Conservation (phyloP, 2,888 invertebrate species). For the Campopleginae sp. region DNA sequence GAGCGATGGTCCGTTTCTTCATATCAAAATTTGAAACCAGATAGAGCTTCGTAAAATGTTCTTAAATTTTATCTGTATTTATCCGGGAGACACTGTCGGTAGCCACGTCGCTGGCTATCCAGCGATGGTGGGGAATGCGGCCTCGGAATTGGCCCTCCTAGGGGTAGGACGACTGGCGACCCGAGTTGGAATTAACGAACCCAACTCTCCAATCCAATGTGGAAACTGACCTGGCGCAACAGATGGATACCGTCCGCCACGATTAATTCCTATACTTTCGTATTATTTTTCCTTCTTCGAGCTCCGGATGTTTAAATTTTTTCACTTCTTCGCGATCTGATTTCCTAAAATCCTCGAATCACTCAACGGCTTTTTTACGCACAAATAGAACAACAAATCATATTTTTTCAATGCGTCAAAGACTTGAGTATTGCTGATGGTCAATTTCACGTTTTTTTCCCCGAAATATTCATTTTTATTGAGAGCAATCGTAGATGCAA, state of each 20-base stretch:
- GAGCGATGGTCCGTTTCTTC: not conserved
- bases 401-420: not conserved
- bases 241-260: constrained; percentile 55
- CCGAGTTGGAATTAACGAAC: constrained; percentile 48
- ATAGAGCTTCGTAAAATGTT: not conserved
- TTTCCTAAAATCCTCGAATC: not conserved
- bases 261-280: not conserved
- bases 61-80: not conserved
- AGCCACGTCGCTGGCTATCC: constrained; percentile 32
- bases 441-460: not conserved
- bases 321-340: not conserved
- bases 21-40: too few relatives aligned
- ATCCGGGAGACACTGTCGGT: not conserved
- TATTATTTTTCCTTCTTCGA: constrained; percentile 16
- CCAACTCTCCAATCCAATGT: constrained; percentile 37
- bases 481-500: not conserved
- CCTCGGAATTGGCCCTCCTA: constrained; percentile 49
- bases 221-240: constrained; percentile 68
- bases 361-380: too few relatives aligned
- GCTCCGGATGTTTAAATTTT: not conserved
- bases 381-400: too few relatives aligned
- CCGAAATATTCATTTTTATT: not conserved
- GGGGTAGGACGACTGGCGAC: constrained; percentile 53
- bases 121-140: constrained; percentile 42
- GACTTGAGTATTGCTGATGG: not conserved